Base-by-base conservation (phyloP, 2,888 invertebrate genomes). In the Actias luna region DNA sequence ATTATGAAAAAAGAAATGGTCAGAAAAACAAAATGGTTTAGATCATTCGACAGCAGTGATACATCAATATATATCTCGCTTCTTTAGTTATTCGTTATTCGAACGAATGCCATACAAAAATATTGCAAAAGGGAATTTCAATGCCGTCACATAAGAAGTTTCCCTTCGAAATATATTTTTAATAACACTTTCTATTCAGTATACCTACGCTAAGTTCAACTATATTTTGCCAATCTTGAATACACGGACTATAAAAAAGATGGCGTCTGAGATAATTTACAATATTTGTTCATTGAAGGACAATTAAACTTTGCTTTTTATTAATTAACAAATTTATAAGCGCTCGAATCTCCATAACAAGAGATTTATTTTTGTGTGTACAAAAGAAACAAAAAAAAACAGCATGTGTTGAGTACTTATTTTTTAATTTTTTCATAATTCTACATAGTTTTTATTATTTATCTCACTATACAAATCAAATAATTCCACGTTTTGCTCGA, bases 111-210 rank as follows among this genome's bases (percentile, higher is more conserved):
- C n/a, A n/a, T n/a, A n/a, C n/a, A n/a, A n/a, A n/a, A n/a, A n/a
- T n/a, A n/a, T n/a, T n/a, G n/a, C n/a, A n/a, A n/a, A n/a, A n/a
- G n/a, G n/a, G n/a, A n/a, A n/a, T n/a, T n/a, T n/a, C n/a, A n/a
- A n/a, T n/a, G n/a, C n/a, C n/a, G n/a, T n/a, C n/a, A n/a, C n/a
- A n/a, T n/a, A n/a, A n/a, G n/a, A n/a, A n/a, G n/a, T n/a, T n/a
- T n/a, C n/a, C n/a, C 72, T 77, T 74, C 79, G 74, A 77, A 74
- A 75, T 71, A 77, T 80, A 81, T 71, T 67, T 74, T 77, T 83
- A 80, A 68, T 82, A 79, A 83, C 83, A 84, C 77, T 83, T 76
- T 78, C 75, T 81, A 83, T 79, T 78, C 67, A 77, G 73, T 78
- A 79, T 75, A 67, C 46, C 62, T 79, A 79, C 64, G 67, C 62